Conservation (phyloP, 1,140 invertebrate species). For the Pseudomyrmex pallidus region DNA sequence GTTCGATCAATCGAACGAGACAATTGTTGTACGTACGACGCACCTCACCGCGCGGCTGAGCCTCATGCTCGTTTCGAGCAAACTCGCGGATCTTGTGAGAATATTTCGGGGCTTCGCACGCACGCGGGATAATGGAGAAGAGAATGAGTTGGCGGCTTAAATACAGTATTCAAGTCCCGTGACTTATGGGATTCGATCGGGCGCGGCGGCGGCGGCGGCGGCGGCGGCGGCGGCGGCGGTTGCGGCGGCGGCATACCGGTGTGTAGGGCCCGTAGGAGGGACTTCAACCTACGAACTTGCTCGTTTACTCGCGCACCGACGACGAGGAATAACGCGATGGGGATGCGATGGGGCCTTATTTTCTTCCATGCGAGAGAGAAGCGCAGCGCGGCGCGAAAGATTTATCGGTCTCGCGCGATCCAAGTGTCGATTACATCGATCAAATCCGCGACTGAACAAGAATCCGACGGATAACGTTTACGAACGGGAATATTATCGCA, state of each 20-base stretch:
- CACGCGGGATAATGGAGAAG: conserved; percentile 65
- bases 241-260: too few relatives aligned
- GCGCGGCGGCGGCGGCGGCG: not conserved
- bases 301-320: conserved; percentile 65
- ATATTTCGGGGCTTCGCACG: conserved; percentile 42
- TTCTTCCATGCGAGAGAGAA: conserved; percentile 5
- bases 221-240: too few relatives aligned
- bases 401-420: conserved; percentile 64
- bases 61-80: not conserved
- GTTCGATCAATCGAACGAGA: not conserved
- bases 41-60: conserved; percentile 13
- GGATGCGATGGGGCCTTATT: too few relatives aligned
- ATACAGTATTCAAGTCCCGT: conserved; percentile 71
- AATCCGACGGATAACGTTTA: conserved; percentile 43
- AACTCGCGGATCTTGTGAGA: not conserved
- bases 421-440: conserved; percentile 63
- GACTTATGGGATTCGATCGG: conserved; percentile 73
- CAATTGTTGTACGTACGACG: not conserved
- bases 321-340: not conserved
- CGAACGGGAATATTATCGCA: not conserved
- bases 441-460: conserved; percentile 9
- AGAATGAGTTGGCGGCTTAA: conserved; percentile 67
- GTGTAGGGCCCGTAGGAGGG: conserved; percentile 45
- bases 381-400: conserved; percentile 13
- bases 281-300: conserved; percentile 73